Evolutionary conservation across 2,113 vertebrate genomes (phyloP), one percentile per base, ranked within the genome.

Genomic region (Furnarius figulus): DNA sequence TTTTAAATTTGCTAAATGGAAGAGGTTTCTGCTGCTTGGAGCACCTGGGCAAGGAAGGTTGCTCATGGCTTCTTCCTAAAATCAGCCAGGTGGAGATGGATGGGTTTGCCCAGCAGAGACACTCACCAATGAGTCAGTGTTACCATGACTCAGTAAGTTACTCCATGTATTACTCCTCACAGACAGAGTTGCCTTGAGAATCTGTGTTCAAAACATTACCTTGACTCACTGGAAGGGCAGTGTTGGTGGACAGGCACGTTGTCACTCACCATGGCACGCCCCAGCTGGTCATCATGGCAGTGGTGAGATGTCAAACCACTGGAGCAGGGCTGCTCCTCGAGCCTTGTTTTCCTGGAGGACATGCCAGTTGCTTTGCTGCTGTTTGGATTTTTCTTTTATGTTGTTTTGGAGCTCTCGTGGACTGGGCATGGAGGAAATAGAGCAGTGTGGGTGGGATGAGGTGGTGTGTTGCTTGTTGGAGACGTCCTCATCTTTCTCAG

Each of bases 191-290:
- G 63, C 75, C 39, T 35, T 55, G 89, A 71, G 55, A 70, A 11
- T 25, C 30, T 30, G 21, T 61, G 46, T 66, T 47, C 66, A 65
- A 40, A 90, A 88, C 35, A 21, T 21, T 47, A 42, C 24, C 7
- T 2, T 52, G 52, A 30, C 73, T 50, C 25, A 3, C 46, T 21
- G 63, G n/a, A 22, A 35, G 46, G 68, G 35, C 12, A 3, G 3
- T 22, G 35, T 3, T 67, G 68, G 56, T 74, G 79, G 58, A 33
- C 2, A 1, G 55, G 46, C 9, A 2, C 12, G 50, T 77, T 71
- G 55, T n/a, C 14, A 12, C 40, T 58, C 53, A 31, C 13, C 5
- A 3, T 0, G 2, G 40, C 49, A n/a, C 5, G 1, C 0, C 1
- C 44, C 59, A 47, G 58, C 50, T 6, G 3, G 6, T 79, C 55